Base-by-base conservation (phyloP, 2,888 invertebrate genomes). In the Machimus rusticus region DNA sequence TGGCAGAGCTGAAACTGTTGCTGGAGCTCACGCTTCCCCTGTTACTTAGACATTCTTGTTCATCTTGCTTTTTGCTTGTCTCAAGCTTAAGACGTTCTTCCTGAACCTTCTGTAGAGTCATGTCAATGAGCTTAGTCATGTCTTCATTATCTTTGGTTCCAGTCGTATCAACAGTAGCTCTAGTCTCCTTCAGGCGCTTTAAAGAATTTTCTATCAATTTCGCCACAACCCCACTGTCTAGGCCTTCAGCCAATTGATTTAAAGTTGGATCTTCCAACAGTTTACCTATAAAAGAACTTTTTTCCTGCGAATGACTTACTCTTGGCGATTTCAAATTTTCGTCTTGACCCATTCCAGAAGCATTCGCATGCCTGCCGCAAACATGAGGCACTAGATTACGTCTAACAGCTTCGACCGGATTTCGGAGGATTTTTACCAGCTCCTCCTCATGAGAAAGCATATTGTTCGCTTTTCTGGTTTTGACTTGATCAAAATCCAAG, bases 381-480 rank as follows among this genome's bases (percentile, higher is more conserved):
- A 96, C 95, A 91, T 96, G 96, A 76, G 96, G 96, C 90, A 96
- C 95, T 89, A 96, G 93, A 92, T 96, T 96, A 89, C 95, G 93
- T 90, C 94, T 94, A 4, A 96, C 95, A 19, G 96, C 96, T 94
- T 96, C 96, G 9, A 96, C 96, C 0, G 96, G 96, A 92, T 96
- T 95, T 89, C 94, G 93, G 66, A 96, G 91, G 89, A 95, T 94
- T 89, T 94, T 94, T 82, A 94, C 92, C 76, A 95, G 92, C 89
- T 95, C 94, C 37, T 92, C 91, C 74, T 92, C 92, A 87, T 92
- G 92, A 4, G 92, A 91, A 57, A 92, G 89, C 12, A 87, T 82
- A 91, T 89, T 23, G 90, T 90, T 5, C 87, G 82, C 5, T 85
- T 87, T 14, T 51, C 81, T 37, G 81, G 89, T 37, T 88, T 87